Evolutionary conservation across 2,797 vertebrate genomes (phyloP).

Genomic region (Gallinago solitaria): DNA sequence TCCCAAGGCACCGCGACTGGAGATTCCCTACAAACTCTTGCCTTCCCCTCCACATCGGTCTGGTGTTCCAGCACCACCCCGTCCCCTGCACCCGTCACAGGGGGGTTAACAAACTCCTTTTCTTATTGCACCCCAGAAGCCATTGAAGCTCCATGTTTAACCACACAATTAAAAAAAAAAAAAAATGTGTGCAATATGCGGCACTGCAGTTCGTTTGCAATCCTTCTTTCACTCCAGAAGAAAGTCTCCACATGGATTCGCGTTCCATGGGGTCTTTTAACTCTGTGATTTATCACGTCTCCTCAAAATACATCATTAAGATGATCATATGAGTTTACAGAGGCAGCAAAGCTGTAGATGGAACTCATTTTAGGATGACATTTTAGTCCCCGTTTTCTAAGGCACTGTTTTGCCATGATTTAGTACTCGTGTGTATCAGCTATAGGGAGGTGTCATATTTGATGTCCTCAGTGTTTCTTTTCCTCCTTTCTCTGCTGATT

Average conservation of each 20-base stretch:
- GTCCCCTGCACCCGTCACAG: neutral
- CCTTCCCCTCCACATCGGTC: conserved; percentile 6
- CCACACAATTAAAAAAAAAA: neutral
- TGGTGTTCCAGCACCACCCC: neutral
- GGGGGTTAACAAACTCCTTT: neutral
- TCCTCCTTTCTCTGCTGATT: conserved; percentile 51
- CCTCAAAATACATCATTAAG: conserved; percentile 30
- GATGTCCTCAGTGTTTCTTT: conserved; percentile 31
- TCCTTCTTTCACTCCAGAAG: neutral
- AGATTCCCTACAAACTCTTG: conserved; percentile 33
- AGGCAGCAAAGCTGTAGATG: conserved; percentile 15
- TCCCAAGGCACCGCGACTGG: conserved; percentile 18
- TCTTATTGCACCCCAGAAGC: neutral
- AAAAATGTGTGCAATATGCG: neutral
- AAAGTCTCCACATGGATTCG: neutral
- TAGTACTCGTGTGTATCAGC: neutral
- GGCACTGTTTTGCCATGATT: conserved; percentile 33
- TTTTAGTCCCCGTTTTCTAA: conserved; percentile 31
- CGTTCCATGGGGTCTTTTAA: neutral
- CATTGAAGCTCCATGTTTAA: neutral
- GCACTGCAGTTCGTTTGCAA: neutral
- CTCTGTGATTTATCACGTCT: conserved; percentile 6
- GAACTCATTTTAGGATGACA: neutral
- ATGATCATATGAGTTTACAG: neutral
- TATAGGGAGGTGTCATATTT: conserved; percentile 27